These are phyloP conservation scores for Cirrhinus mrigala DNA, from an alignment of 2,797 vertebrate species.

Conservation along the genomic window DNA sequence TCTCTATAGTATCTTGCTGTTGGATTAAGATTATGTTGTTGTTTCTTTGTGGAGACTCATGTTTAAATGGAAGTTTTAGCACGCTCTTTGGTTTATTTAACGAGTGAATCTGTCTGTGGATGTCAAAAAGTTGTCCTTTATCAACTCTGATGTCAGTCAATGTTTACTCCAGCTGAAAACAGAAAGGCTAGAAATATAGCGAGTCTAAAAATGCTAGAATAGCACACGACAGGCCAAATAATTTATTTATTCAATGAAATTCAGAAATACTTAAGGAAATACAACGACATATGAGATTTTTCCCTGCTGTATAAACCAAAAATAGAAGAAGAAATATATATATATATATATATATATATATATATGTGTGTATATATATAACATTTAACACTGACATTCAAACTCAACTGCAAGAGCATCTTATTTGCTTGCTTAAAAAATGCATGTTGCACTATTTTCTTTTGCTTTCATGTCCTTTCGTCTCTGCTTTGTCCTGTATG, in stretches of 20 bases:
- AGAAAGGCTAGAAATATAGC: not conserved
- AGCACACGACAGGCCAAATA: too few relatives aligned
- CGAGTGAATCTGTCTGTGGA: not conserved
- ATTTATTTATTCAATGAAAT: too few relatives aligned
- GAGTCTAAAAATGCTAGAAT: not conserved
- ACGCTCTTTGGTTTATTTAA: too few relatives aligned
- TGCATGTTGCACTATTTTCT: slow-evolving; percentile 20
- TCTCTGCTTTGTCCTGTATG: slow-evolving; percentile 63
- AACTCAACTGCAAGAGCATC: not conserved
- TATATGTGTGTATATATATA: not conserved
- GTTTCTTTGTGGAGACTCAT: not conserved
- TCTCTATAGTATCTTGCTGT: not conserved
- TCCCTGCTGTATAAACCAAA: too few relatives aligned
- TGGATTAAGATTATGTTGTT: not conserved
- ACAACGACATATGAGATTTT: too few relatives aligned
- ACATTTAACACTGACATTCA: not conserved
- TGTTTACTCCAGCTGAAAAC: not conserved
- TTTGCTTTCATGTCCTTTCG: slow-evolving; percentile 23
- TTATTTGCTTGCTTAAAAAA: slow-evolving; percentile 25
- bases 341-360: too few relatives aligned
- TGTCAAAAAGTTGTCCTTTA: not conserved
- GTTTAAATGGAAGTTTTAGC: too few relatives aligned
- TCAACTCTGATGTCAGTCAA: not conserved
- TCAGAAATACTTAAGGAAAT: too few relatives aligned
- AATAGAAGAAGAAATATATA: too few relatives aligned